Base-by-base conservation (phyloP, 2,113 vertebrate species). In the Lepisosteus osseus region DNA sequence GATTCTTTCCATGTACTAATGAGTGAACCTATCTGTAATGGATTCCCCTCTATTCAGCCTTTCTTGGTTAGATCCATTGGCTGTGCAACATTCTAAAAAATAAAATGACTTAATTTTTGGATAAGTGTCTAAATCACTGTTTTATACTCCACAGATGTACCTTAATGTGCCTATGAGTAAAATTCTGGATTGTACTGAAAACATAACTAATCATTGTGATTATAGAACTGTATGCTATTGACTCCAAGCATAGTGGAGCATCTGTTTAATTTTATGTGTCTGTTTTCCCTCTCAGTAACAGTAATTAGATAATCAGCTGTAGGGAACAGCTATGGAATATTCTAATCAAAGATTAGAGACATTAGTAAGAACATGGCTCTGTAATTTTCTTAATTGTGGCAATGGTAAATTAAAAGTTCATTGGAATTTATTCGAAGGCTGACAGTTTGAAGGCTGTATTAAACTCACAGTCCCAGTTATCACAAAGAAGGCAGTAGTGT, bases 1-100 rank as follows among this genome's bases (percentile, higher is more conserved):
- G 67, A 78, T 63, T 80, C 43, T 59, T 77, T 78, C 65, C 70
- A 69, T 55, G 12, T 71, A 65, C 70, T 78, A 75, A 78, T 75
- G 70, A 79, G 79, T 57, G 42, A 47, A 65, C 75, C 40, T 55
- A 72, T 66, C 62, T 61, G 40, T 73, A 72, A 75, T 64, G 65
- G 45, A 54, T 65, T 59, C 15, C 40, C 3, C 42, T 43, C 62
- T 55, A 65, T 47, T 43, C 40, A 61, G 63, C 47, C 6, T 3
- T 55, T 75, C 41, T 47, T 65, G 54, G 15, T 56, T 54, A 55
- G 70, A 68, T 14, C 43, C 66, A 54, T 44, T 70, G 74, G 62
- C 61, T 74, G 11, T 6, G 55, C 63, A 42, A 76, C 41, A 42
- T 69, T 62, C 67, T 42, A 54, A 6, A 57, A 76, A 43, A 72